Evolutionary conservation across 2,888 invertebrate species (phyloP).

Genomic region (Parasteatoda lunata): DNA sequence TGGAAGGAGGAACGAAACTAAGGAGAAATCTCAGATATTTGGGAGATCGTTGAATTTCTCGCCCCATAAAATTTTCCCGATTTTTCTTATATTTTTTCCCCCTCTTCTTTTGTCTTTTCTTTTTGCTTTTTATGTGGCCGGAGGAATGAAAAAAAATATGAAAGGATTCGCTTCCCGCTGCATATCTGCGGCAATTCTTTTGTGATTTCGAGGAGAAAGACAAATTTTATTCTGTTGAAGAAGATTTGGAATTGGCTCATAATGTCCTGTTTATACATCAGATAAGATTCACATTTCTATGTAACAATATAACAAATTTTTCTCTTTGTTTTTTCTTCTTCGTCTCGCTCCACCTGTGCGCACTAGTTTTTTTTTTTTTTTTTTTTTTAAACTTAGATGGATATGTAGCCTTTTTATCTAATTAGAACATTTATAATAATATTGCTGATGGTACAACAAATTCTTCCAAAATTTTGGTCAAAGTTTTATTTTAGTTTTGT

Average conservation of each 20-base stretch:
- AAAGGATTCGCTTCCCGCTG: background rate
- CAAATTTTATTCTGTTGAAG: conserved; percentile 57
- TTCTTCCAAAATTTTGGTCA: no score
- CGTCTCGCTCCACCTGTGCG: conserved; percentile 15
- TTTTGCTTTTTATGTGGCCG: conserved; percentile 24
- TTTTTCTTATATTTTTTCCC: conserved; percentile 36
- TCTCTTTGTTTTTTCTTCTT: conserved; percentile 15
- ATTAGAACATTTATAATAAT: no score
- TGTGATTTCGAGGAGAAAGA: conserved; percentile 49
- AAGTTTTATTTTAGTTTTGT: no score
- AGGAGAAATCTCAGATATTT: conserved; percentile 50
- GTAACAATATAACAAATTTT: conserved; percentile 32
- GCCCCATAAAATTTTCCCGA: conserved; percentile 60
- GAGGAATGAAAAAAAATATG: background rate
- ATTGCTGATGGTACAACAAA: no score
- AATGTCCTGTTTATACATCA: conserved; percentile 67
- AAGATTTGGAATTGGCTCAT: conserved; percentile 59
- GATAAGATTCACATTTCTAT: conserved; percentile 54
- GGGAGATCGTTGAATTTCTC: conserved; percentile 66
- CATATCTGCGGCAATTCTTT: conserved; percentile 52
- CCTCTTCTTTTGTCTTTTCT: conserved; percentile 8
- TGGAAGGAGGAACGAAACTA: conserved; percentile 25
- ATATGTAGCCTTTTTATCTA: no score
- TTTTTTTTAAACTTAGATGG: no score
- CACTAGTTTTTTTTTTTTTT: no score